Evolutionary conservation across 2,797 vertebrate species (phyloP).

Genomic region (Gorsachius magnificus): DNA sequence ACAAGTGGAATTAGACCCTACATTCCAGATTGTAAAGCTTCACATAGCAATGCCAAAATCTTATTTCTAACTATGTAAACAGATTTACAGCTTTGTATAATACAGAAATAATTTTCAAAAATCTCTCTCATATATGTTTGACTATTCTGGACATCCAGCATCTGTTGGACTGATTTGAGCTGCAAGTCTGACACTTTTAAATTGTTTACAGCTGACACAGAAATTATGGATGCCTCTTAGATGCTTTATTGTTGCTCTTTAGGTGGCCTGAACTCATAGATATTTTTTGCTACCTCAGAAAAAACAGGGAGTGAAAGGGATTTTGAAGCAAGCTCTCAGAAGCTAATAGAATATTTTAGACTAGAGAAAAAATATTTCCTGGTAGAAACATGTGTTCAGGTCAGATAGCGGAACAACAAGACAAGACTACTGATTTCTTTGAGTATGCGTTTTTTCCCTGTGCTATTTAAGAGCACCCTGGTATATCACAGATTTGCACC

Average conservation of each 20-base stretch:
- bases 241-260: background rate
- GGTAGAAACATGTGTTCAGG: conserved; percentile 25
- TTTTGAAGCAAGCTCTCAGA: conserved; percentile 35
- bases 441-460: background rate
- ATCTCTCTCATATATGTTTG: background rate
- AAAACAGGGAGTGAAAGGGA: background rate
- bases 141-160: background rate
- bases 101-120: background rate
- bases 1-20: background rate
- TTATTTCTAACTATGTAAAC: background rate
- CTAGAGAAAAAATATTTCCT: background rate
- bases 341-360: conserved; percentile 55
- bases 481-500: background rate
- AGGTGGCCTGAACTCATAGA: conserved; percentile 5
- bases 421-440: background rate
- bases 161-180: background rate
- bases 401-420: background rate
- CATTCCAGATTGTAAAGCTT: background rate
- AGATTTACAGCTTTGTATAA: background rate
- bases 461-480: background rate
- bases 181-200: conserved; percentile 29
- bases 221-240: conserved; percentile 23
- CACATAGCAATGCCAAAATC: background rate
- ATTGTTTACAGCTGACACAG: background rate
- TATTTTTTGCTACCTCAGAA: conserved; percentile 25